Evolutionary conservation across 2,113 vertebrate species (phyloP).

Genomic region (Rutilus rutilus): DNA sequence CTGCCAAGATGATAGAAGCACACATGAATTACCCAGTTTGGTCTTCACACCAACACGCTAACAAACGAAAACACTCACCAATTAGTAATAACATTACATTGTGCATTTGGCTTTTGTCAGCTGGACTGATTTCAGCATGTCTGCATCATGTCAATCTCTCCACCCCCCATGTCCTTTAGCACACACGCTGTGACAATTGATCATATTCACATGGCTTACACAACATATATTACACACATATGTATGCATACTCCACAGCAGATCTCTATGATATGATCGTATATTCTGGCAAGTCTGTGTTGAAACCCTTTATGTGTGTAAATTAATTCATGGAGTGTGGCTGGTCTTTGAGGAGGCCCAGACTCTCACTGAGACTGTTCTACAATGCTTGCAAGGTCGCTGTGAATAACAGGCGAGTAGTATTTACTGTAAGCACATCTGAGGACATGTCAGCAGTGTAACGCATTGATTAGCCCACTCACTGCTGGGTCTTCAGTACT

Average conservation of each 20-base stretch:
- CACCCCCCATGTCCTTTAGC: background rate
- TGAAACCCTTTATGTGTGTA: slow-evolving; percentile 3
- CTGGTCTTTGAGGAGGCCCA: slow-evolving; percentile 9
- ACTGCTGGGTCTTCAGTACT: slow-evolving; percentile 27
- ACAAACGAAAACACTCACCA: slow-evolving; percentile 46
- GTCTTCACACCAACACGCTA: slow-evolving; percentile 36
- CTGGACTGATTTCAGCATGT: slow-evolving; percentile 24
- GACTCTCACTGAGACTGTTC: background rate
- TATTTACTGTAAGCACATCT: slow-evolving; percentile 32
- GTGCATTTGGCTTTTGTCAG: slow-evolving; percentile 48
- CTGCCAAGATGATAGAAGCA: slow-evolving; percentile 46
- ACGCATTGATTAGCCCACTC: slow-evolving; percentile 26
- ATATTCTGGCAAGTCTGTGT: background rate
- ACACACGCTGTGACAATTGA: slow-evolving; percentile 13
- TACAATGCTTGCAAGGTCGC: slow-evolving; percentile 27
- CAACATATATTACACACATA: background rate
- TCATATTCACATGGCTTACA: slow-evolving; percentile 5
- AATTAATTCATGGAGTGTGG: background rate
- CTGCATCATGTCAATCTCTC: slow-evolving; percentile 17
- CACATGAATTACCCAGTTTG: slow-evolving; percentile 41
- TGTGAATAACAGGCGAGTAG: slow-evolving; percentile 17
- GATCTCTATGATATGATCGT: background rate
- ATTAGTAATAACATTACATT: slow-evolving; percentile 51
- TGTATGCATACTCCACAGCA: background rate
- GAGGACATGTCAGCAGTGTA: slow-evolving; percentile 15